A percentile compares a stretch with the other conserved stretches of the same genome.
These are phyloP conservation scores for Syngnathus acus DNA, from an alignment of 2,797 vertebrate genomes.

Conservation along the genomic window DNA sequence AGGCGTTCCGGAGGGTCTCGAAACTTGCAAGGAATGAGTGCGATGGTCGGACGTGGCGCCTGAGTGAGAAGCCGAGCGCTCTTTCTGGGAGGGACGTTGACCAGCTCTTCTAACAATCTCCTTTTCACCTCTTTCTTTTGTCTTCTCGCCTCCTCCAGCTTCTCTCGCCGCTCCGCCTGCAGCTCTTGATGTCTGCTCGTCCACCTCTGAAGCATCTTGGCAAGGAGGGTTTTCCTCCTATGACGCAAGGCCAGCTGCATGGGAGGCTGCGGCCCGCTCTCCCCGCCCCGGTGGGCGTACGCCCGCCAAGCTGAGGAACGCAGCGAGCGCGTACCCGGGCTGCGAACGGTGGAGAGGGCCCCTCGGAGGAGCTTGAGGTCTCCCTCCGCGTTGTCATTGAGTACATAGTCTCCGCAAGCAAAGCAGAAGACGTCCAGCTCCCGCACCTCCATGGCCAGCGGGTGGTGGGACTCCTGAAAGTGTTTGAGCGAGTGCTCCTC, in stretches of 20 bases:
- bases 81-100: slow-evolving; percentile 86
- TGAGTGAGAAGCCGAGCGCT: slow-evolving; percentile 89
- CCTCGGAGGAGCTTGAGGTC: slow-evolving; percentile 93
- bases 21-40: slow-evolving; percentile 80
- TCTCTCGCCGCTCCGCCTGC: slow-evolving; percentile 71
- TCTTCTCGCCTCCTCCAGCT: slow-evolving; percentile 77
- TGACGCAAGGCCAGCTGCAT: slow-evolving; percentile 88
- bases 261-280: slow-evolving; percentile 68
- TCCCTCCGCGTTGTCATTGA: slow-evolving; percentile 94
- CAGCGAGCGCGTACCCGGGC: slow-evolving; percentile 78
- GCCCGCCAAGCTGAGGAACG: slow-evolving; percentile 76
- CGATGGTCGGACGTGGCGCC: slow-evolving; percentile 72
- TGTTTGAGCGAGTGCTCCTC: slow-evolving; percentile 91
- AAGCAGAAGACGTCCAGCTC: slow-evolving; percentile 96
- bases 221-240: slow-evolving; percentile 82
- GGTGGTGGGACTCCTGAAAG: slow-evolving; percentile 86
- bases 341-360: slow-evolving; percentile 82
- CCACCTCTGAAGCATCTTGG: slow-evolving; percentile 77
- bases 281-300: slow-evolving; percentile 59
- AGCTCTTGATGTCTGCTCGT: slow-evolving; percentile 73
- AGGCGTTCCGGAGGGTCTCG: slow-evolving; percentile 74
- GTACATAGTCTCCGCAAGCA: slow-evolving; percentile 90
- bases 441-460: slow-evolving; percentile 92
- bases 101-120: slow-evolving; percentile 86
- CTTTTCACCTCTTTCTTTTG: slow-evolving; percentile 87